Evolutionary conservation across 2,888 invertebrate genomes (phyloP).

Genomic region (Lepidochitona cinerea): DNA sequence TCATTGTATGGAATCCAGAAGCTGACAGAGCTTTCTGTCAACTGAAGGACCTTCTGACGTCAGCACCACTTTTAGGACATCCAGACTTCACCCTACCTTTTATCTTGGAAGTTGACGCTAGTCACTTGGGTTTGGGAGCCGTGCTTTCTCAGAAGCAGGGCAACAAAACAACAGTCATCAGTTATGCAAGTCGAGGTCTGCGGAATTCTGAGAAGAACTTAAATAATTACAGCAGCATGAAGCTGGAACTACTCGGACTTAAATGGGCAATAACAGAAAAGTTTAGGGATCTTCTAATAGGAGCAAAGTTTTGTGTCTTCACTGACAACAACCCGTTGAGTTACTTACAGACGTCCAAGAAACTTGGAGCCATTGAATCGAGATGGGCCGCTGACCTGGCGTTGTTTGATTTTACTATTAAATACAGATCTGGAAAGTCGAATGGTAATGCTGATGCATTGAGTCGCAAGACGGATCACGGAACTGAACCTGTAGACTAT

Average conservation of each 20-base stretch:
- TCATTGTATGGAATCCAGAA: too few species aligned
- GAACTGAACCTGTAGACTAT: not conserved
- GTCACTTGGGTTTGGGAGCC: not conserved
- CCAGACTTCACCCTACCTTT: not conserved
- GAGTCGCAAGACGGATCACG: not conserved
- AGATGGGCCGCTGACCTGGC: not conserved
- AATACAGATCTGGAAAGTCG: not conserved
- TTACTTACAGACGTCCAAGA: not conserved
- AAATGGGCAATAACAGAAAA: conserved; percentile 16
- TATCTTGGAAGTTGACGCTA: not conserved
- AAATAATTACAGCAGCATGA: conserved; percentile 20
- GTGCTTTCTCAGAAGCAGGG: conserved; percentile 17
- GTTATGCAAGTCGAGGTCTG: conserved; percentile 18
- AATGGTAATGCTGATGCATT: not conserved
- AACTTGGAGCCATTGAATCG: not conserved
- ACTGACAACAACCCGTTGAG: not conserved
- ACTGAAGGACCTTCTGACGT: not conserved
- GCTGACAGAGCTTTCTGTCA: too few species aligned
- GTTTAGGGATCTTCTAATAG: not conserved
- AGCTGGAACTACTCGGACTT: conserved; percentile 13
- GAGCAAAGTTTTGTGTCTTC: not conserved
- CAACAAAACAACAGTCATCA: conserved; percentile 5
- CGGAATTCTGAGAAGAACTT: not conserved
- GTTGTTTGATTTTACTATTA: not conserved
- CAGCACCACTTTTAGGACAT: not conserved